A percentile compares a stretch with the other conserved stretches of the same genome.
These are phyloP conservation scores for Bovichtus diacanthus DNA, from an alignment of 2,797 vertebrate genomes.

Conservation along the genomic window DNA sequence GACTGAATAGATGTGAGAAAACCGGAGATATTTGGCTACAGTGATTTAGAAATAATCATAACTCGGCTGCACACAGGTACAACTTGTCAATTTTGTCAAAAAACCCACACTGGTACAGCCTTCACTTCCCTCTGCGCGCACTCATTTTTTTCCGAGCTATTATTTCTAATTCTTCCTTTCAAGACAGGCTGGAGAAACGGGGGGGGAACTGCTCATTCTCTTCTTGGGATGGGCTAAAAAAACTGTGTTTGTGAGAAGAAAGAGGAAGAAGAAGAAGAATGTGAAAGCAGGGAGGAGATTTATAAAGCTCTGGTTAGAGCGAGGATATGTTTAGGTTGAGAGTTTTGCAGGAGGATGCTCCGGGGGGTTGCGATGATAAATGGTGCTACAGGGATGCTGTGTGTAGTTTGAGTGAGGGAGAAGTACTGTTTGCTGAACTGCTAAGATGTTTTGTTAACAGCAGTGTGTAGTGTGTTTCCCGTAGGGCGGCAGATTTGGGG, in stretches of 20 bases:
- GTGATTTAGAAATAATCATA: neutral
- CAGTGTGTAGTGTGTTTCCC: conserved; percentile 38
- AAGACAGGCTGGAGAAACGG: conserved; percentile 11
- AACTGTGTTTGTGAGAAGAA: conserved; percentile 16
- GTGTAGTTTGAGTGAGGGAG: conserved; percentile 40
- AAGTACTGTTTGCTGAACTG: conserved; percentile 63
- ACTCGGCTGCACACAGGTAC: neutral
- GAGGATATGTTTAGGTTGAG: conserved; percentile 53
- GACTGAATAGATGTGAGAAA: neutral
- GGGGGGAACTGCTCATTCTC: conserved; percentile 42
- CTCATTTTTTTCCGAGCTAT: neutral
- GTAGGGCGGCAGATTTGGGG: conserved; percentile 30
- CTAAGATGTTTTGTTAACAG: conserved; percentile 65
- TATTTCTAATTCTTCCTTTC: conserved; percentile 9
- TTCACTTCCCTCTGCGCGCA: neutral
- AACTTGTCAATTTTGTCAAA: neutral
- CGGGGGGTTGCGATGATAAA: conserved; percentile 55
- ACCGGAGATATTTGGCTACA: neutral
- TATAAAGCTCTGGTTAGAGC: conserved; percentile 36
- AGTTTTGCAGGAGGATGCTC: conserved; percentile 49
- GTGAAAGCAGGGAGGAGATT: conserved; percentile 35
- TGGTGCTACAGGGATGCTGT: conserved; percentile 50
- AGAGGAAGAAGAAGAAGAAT: conserved; percentile 21
- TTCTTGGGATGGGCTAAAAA: conserved; percentile 23
- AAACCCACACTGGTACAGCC: neutral